Percentiles rank a stretch among this genome's conserved stretches.
phyloP scores from a whole-genome alignment of 2,113 vertebrate species.

The Cyprinodon brontotheroides region DNA sequence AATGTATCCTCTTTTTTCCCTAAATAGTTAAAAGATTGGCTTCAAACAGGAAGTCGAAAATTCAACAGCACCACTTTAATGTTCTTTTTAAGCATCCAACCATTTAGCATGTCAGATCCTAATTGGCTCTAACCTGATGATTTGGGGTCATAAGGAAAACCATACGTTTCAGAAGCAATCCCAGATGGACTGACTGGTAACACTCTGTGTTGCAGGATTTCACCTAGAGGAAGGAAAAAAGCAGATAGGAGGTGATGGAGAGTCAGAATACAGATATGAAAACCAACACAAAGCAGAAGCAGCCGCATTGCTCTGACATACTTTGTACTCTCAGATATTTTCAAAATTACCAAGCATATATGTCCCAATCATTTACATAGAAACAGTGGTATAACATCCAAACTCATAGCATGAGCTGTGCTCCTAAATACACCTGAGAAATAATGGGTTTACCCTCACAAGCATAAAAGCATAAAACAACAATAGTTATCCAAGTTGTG shows the following conservation, averaged over 20 bases:
- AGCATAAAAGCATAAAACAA: too few relatives aligned
- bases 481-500: too few relatives aligned
- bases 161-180: constrained; percentile 86
- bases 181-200: constrained; percentile 80
- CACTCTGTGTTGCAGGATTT: constrained; percentile 78
- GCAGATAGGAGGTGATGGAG: constrained; percentile 11
- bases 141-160: constrained; percentile 89
- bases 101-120: not conserved
- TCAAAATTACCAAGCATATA: not conserved
- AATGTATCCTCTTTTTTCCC: not conserved
- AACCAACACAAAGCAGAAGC: constrained; percentile 8
- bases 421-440: too few relatives aligned
- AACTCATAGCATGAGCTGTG: not conserved
- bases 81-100: not conserved
- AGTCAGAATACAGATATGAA: not conserved
- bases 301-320: not conserved
- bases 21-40: not conserved
- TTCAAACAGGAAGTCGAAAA: not conserved
- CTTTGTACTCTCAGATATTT: not conserved
- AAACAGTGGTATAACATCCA: not conserved
- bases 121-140: constrained; percentile 85
- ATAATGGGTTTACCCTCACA: too few relatives aligned
- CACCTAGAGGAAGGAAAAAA: constrained; percentile 59
- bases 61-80: not conserved
- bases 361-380: not conserved